These are phyloP conservation scores for Drepana falcataria DNA, from an alignment of 2,888 invertebrate species.

Conservation along the genomic window DNA sequence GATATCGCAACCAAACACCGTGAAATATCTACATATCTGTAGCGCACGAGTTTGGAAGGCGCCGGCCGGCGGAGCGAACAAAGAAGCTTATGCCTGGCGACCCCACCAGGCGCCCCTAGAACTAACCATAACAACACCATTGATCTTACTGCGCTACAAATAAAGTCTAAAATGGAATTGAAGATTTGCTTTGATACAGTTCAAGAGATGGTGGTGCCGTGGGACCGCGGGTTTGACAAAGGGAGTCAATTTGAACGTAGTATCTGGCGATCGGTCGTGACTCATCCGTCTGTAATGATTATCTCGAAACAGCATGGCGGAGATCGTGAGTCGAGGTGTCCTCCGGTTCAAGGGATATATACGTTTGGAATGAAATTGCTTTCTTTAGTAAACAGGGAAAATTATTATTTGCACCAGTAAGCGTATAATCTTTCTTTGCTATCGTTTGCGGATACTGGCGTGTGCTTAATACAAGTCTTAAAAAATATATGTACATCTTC, in stretches of 20 bases:
- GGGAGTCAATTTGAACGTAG: constrained; percentile 52
- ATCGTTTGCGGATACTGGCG: too few relatives aligned
- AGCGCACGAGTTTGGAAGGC: constrained; percentile 28
- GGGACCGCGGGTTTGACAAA: constrained; percentile 55
- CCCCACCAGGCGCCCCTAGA: constrained; percentile 6
- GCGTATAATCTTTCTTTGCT: neutral
- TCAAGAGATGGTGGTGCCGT: constrained; percentile 23
- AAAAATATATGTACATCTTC: too few relatives aligned
- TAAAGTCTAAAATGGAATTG: constrained; percentile 9
- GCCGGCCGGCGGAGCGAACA: constrained; percentile 10
- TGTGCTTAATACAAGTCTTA: too few relatives aligned
- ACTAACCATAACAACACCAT: constrained; percentile 3
- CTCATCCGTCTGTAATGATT: constrained; percentile 59
- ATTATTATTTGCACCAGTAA: too few relatives aligned
- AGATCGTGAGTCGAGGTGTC: constrained; percentile 24
- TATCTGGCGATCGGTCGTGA: constrained; percentile 66
- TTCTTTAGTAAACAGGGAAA: too few relatives aligned
- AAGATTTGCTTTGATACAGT: constrained; percentile 18
- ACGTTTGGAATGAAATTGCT: neutral
- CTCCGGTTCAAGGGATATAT: constrained; percentile 9
- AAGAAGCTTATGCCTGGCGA: constrained; percentile 15
- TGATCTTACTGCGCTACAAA: constrained; percentile 20
- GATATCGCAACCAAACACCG: constrained; percentile 25
- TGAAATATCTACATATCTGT: constrained; percentile 27
- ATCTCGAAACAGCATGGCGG: constrained; percentile 51